Percentiles rank a stretch among this genome's conserved stretches.
These are phyloP conservation scores for Colletes gigas DNA, from an alignment of 1,140 invertebrate genomes.

Conservation along the genomic window DNA sequence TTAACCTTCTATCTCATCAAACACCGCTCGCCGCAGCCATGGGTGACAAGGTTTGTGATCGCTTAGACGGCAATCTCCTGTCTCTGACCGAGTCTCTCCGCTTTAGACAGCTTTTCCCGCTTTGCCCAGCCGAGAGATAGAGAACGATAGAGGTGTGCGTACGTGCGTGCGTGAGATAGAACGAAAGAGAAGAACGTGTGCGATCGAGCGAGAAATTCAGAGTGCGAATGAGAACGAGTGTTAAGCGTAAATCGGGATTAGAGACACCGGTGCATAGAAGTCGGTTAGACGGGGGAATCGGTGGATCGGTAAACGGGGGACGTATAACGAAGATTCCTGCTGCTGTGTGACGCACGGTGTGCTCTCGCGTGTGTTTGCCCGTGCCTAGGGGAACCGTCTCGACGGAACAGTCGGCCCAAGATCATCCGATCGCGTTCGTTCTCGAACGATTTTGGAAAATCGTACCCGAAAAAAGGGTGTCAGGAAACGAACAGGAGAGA, in stretches of 20 bases:
- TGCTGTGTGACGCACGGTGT: too few relatives aligned
- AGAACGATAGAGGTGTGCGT: conserved; percentile 2
- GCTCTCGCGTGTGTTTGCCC: too few relatives aligned
- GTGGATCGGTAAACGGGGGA: neutral
- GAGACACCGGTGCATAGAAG: conserved; percentile 16
- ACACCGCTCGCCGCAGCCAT: conserved; percentile 77
- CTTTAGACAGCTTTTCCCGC: conserved; percentile 27
- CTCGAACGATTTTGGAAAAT: too few relatives aligned
- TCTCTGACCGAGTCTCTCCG: conserved; percentile 4
- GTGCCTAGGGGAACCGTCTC: too few relatives aligned
- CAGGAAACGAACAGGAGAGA: conserved; percentile 20
- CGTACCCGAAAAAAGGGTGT: neutral
- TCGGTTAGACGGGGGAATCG: neutral
- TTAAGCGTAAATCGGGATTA: conserved; percentile 32
- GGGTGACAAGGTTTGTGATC: conserved; percentile 79
- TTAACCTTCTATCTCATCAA: conserved; percentile 76
- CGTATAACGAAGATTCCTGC: too few relatives aligned
- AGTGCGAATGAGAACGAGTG: conserved; percentile 34
- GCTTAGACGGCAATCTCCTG: conserved; percentile 51
- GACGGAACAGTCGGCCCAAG: too few relatives aligned
- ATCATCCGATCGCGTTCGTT: too few relatives aligned
- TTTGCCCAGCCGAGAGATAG: conserved; percentile 16
- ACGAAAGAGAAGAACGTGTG: neutral
- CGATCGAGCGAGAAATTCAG: neutral
- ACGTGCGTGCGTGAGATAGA: neutral